A percentile compares a stretch with the other conserved stretches of the same genome.
Conservation (phyloP, 1,140 invertebrate genomes). For the Bombus pyrosoma region DNA sequence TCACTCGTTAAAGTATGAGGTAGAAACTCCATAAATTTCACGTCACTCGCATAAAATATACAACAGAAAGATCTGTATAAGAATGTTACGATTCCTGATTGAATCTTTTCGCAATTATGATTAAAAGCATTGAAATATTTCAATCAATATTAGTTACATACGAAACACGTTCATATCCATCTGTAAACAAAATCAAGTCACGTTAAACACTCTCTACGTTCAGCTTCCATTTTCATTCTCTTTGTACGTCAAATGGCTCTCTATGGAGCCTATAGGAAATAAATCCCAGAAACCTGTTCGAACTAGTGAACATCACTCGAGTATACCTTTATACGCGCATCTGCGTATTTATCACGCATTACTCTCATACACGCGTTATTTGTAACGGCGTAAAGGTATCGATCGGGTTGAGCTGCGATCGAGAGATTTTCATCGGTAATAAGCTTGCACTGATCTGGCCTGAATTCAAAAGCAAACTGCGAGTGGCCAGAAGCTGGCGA, state of each 20-base stretch:
- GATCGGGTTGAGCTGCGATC: constrained; percentile 24
- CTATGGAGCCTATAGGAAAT: background rate
- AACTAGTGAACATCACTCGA: background rate
- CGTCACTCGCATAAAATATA: background rate
- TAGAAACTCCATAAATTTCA: background rate
- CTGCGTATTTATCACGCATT: background rate
- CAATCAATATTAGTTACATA: no score
- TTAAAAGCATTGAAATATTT: no score
- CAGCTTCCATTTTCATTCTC: background rate
- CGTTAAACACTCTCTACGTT: background rate
- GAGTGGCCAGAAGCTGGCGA: constrained; percentile 32
- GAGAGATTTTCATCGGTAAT: constrained; percentile 57
- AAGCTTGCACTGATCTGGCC: constrained; percentile 14
- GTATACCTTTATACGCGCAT: background rate
- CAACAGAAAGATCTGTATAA: background rate
- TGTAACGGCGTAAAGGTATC: constrained; percentile 41
- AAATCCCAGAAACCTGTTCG: background rate
- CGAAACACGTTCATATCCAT: no score
- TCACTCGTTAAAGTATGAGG: background rate
- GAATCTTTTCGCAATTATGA: no score
- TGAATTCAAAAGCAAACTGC: constrained; percentile 60
- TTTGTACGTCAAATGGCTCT: background rate
- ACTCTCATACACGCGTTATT: background rate
- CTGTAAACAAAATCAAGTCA: background rate
- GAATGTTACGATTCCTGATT: no score